Evolutionary conservation across 2,113 vertebrate species (phyloP), one percentile per base, ranked within the genome.

Genomic region (Cyprinodon variegatus): DNA sequence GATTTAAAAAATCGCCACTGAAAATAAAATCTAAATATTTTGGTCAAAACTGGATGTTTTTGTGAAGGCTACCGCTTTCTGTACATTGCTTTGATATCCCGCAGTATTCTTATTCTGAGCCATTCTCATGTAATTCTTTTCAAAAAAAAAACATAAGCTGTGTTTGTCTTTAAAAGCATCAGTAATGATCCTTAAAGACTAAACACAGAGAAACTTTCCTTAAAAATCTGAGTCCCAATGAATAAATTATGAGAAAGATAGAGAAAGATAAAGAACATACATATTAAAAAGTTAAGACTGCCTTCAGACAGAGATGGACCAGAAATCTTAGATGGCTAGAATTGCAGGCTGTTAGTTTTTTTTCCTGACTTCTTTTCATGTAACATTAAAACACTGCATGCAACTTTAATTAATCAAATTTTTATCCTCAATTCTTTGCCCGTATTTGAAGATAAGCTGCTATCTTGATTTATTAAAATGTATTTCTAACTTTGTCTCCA

Each of bases 211-310:
- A n/a, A 89, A 71, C 76, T 43, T 45, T 48, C 65, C 72, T 79
- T 29, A 63, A 69, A 83, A 84, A 75, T 71, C 63, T 77, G 46
- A 77, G 77, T 57, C 60, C 12, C 12, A 38, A 86, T 93, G 86
- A 92, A 94, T 94, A 93, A 92, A 89, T 90, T 39, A 94, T 88
- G 78, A 83, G 68, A 61, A 91, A 87, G 83, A 78, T 85, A 71
- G n/a, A 57, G 80, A 77, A 73, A 80, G 84, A 85, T 79, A 87
- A 80, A 87, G 74, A 36, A 5, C 14, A n/a, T 43, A 38, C 17
- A 43, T n/a, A 62, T 22, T 7, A 39, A 45, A 45, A 20, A 57
- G 68, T 74, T 77, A 70, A 72, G 62, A 87, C 61, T 7, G 80
- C 84, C 84, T 89, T 20, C 65, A 80, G 84, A 69, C 70, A 82